Evolutionary conservation across 2,113 vertebrate genomes (phyloP), one percentile per base, ranked within the genome.

Genomic region (Gopherus flavomarginatus): DNA sequence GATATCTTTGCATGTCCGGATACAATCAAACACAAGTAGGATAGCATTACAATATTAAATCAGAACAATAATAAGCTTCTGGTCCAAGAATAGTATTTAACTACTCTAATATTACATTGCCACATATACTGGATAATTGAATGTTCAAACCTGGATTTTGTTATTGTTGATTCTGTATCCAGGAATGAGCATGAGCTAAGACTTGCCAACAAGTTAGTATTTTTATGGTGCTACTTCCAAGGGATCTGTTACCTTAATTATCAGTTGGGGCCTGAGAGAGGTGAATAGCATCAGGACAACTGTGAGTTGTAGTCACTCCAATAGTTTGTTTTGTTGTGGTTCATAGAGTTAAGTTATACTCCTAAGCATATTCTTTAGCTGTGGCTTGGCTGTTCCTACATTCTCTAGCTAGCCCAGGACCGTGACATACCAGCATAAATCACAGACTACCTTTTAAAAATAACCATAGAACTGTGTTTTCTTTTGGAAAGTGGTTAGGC

Each of bases 181-280:
- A 65, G 87, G 77, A 47, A 22, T 75, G 77, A 56, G 14, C 52
- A 78, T 13, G 52, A 89, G 14, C 19, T 83, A 88, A 84, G 80
- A 87, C 35, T 52, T 97, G 22, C 17, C 22, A 62, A 42, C 14
- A 77, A 3, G 24, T 89, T 92, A 8, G 52, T 81, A 16, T 87
- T 90, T 69, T 96, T 94, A 57, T 44, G 49, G 54, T 47, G 19
- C 59, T 88, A 29, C 35, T 87, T 95, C 81, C n/a, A 19, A 59
- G 84, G 56, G 62, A 90, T 88, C 81, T 89, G 11, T 90, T 81
- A 85, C 21, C 21, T 88, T 90, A 89, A 83, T 95, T 95, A 92
- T 59, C 85, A 27, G 49, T 2, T 52, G 75, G 29, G 62, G 94
- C 54, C 77, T 82, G n/a, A 77, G 69, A 90, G 78, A 47, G 42